phyloP scores from a whole-genome alignment of 2,797 vertebrate genomes.

The Typhlichthys eigenmanni region DNA sequence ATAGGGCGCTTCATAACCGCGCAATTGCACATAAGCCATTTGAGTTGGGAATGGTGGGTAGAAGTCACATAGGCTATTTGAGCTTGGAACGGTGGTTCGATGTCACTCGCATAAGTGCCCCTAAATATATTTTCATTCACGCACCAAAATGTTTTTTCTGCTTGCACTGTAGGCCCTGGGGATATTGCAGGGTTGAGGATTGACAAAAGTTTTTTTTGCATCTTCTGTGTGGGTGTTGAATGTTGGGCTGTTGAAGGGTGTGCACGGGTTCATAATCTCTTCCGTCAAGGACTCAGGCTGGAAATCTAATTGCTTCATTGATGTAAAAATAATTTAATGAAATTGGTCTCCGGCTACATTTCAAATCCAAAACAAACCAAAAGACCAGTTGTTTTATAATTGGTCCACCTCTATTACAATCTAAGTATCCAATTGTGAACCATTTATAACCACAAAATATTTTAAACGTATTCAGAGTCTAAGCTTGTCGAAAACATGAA shows the following conservation, averaged over 20 bases:
- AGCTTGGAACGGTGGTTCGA: too few species aligned
- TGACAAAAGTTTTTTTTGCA: conserved; percentile 9
- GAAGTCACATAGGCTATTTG: too few species aligned
- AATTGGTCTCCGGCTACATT: not conserved
- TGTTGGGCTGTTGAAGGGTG: conserved; percentile 28
- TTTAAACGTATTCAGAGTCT: not conserved
- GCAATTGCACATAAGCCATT: too few species aligned
- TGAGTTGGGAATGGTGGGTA: too few species aligned
- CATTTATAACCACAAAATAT: not conserved
- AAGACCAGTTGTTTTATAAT: not conserved
- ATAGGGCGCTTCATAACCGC: too few species aligned
- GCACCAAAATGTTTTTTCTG: too few species aligned
- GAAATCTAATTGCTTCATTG: conserved; percentile 22
- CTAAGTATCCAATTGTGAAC: not conserved
- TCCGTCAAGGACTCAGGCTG: conserved; percentile 25
- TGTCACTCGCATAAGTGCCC: too few species aligned
- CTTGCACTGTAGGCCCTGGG: too few species aligned
- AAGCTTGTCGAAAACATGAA: not conserved
- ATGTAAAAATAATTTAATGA: conserved; percentile 18
- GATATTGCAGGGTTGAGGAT: too few species aligned
- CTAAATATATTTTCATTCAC: too few species aligned
- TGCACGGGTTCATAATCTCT: conserved; percentile 39
- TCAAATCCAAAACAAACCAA: conserved; percentile 13
- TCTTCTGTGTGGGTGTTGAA: conserved; percentile 13
- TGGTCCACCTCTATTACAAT: conserved; percentile 1